Base-by-base conservation (phyloP, 2,113 vertebrate species). In the Leptobrachium leishanense region DNA sequence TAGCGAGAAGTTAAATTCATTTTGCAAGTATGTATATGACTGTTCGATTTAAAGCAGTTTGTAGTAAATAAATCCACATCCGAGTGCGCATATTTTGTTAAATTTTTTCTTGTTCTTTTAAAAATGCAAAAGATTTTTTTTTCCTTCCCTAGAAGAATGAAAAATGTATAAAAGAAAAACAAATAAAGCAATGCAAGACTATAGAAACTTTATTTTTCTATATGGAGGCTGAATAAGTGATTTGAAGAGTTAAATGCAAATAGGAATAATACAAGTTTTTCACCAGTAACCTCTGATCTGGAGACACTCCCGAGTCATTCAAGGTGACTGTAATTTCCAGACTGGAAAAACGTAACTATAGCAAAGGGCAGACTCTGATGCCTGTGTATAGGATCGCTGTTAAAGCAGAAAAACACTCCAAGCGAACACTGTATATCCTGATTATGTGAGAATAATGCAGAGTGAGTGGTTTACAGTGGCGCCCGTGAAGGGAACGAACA, bases 261-360 rank as follows among this genome's bases (percentile, higher is more conserved):
- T 3, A 65, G 63, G n/a, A 65, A 7, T 73, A 55, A 79, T 72
- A 79, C 20, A 59, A 73, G 69, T n/a, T 73, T 78, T 78, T 68
- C 46, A 80, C 43, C 54, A 80, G 64, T 80, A 80, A 80, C 71
- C 71, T 74, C 71, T 80, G 77, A 80, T 80, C 63, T 80, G 71
- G 77, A 74, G 64, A 74, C 71, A 67, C 66, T 80, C 71, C 77
- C 71, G 59, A 80, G 77, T 80, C 77, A 80, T 73, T 80, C 71
- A 80, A 80, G 77, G 77, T 80, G 77, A 74, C 71, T 80, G 77
- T 54, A 80, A 74, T 74, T 80, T 80, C 77, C 77, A 80, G 77
- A 80, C 77, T 80, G 77, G 71, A 80, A 80, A 50, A 74, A 80
- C 77, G 10, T 80, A 72, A 79, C 62, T 79, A 70, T 73, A 80